phyloP scores from a whole-genome alignment of 2,888 invertebrate genomes.

The Heliconius hortense region DNA sequence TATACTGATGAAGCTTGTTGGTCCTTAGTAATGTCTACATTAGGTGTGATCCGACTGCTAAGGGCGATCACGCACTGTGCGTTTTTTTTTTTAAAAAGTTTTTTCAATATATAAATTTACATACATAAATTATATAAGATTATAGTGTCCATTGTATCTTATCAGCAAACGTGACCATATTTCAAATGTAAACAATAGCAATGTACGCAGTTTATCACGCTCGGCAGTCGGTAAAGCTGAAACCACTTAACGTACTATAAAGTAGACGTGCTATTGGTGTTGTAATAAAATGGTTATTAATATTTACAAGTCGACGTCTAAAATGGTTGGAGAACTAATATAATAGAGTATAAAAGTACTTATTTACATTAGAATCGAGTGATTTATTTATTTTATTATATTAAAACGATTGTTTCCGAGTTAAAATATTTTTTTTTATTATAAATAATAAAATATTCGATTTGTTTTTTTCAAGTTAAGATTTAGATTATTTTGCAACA shows the following conservation, averaged over 20 bases:
- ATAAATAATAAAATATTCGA: background rate
- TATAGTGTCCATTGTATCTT: conserved; percentile 22
- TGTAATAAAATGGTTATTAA: conserved; percentile 35
- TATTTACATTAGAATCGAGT: background rate
- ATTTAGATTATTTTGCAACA: background rate
- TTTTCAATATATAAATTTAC: background rate
- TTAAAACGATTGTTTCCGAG: background rate
- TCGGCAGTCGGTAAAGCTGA: conserved; percentile 27
- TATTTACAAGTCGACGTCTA: conserved; percentile 21
- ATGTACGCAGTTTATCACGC: conserved; percentile 33
- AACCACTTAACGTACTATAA: conserved; percentile 28
- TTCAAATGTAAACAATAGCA: conserved; percentile 30
- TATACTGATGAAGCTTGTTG: conserved; percentile 48
- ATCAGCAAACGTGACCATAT: conserved; percentile 30
- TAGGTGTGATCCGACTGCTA: conserved; percentile 29
- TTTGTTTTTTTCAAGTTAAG: too few relatives aligned
- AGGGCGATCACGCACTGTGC: conserved; percentile 28
- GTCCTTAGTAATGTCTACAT: conserved; percentile 45
- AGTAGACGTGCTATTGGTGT: conserved; percentile 26
- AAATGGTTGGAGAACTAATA: background rate
- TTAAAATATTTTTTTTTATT: background rate
- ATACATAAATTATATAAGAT: conserved; percentile 6
- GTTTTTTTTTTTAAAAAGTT: conserved; percentile 7
- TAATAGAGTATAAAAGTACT: conserved; percentile 6
- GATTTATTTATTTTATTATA: background rate